phyloP scores from a whole-genome alignment of 2,113 vertebrate genomes.

The Megatriorchis doriae region DNA sequence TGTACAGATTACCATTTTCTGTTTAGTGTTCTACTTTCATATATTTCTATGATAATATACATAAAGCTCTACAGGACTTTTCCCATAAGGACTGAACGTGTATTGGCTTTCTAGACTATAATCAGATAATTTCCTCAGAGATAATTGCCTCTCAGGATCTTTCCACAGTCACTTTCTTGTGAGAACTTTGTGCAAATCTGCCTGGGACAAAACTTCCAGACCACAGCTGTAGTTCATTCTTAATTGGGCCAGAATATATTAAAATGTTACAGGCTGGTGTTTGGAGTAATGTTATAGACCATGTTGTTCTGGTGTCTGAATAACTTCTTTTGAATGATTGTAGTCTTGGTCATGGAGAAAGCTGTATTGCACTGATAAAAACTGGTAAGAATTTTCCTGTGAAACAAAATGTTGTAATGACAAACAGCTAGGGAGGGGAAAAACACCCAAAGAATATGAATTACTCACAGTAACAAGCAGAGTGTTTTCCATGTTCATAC shows the following conservation, averaged over 20 bases:
- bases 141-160: background rate
- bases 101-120: background rate
- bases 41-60: background rate
- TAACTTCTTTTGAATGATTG: background rate
- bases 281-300: background rate
- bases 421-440: background rate
- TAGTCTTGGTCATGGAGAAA: background rate
- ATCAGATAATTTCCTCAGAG: background rate
- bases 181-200: background rate
- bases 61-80: background rate
- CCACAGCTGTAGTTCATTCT: background rate
- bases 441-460: background rate
- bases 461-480: background rate
- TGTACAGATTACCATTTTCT: background rate
- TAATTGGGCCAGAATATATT: background rate
- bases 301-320: background rate
- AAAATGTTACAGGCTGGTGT: background rate
- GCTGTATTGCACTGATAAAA: background rate
- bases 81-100: background rate
- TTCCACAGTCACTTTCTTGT: background rate
- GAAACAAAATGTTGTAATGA: background rate
- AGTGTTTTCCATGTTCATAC: background rate
- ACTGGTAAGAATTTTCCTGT: background rate
- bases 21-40: background rate
- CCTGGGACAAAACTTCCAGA: background rate